Percentiles rank a stretch among this genome's conserved stretches.
These are phyloP conservation scores for Achatina immaculata DNA, from an alignment of 1,140 invertebrate species.

Conservation along the genomic window DNA sequence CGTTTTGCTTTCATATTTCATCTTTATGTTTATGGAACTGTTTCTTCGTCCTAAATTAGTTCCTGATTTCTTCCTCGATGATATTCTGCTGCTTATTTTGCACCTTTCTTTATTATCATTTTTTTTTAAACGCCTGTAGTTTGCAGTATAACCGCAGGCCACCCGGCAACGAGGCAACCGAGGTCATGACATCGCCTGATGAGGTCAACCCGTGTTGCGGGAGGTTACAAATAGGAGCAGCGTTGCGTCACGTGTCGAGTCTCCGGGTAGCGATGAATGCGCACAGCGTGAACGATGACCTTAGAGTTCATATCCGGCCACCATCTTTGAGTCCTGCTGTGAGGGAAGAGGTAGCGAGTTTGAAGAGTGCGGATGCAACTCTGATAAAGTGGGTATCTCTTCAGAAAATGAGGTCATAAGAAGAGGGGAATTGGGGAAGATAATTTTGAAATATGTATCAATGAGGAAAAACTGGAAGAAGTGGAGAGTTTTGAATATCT, in stretches of 20 bases:
- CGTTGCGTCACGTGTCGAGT: slow-evolving; percentile 21
- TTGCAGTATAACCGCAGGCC: neutral
- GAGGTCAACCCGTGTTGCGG: slow-evolving; percentile 24
- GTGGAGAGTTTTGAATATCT: no score
- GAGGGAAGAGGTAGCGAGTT: neutral
- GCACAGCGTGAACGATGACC: slow-evolving; percentile 12
- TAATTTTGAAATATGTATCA: no score
- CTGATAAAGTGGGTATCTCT: neutral
- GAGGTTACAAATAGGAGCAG: slow-evolving; percentile 22
- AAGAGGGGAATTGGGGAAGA: no score
- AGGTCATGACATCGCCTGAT: neutral
- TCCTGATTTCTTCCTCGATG: no score
- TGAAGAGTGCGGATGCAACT: neutral
- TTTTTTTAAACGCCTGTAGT: neutral
- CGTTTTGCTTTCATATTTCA: no score
- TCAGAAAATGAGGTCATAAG: no score
- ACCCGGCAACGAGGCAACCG: neutral
- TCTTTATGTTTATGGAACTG: no score
- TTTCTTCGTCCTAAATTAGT: no score
- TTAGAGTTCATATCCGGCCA: slow-evolving; percentile 28
- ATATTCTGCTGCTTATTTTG: no score
- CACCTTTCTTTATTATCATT: no score
- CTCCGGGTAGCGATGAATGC: slow-evolving; percentile 1
- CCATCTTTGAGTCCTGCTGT: slow-evolving; percentile 11
- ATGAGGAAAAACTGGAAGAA: no score